Base-by-base conservation (phyloP, 2,888 invertebrate species). In the Drosophila nr. perissopoda region DNA sequence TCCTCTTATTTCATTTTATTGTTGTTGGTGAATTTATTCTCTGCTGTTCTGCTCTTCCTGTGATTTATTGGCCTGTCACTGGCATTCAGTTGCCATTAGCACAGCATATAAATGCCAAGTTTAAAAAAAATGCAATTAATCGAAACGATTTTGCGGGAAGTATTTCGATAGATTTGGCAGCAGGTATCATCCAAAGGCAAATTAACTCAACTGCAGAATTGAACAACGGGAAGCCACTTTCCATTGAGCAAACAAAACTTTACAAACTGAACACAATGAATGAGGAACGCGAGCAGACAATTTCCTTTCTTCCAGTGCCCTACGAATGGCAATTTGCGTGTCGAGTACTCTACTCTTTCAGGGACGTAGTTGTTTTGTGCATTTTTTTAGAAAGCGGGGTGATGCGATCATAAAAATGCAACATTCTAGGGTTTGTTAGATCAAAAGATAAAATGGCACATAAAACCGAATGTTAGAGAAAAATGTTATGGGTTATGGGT, bases 21-120 rank as follows among this genome's bases (percentile, higher is more conserved):
- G 65, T 70, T 31, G 29, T 49, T 45, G 3, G 49, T 36, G 64
- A n/a, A 60, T 69, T 63, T 42, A 45, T 66, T 56, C 29, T 56
- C 29, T 4, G 21, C 33, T 29, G 45, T 40, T 45, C 61, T 45
- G 62, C 60, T 42, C 53, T 45, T 16, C 25, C 45, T 42, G 65
- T 77, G 71, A 72, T 71, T 73, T 75, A 79, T 87, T 66, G 64
- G 63, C 73, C 67, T 80, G 78, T 71, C 68, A 68, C 56, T 33
- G 58, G 57, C 56, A 42, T 63, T 63, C 54, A 34, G 52, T 25
- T 51, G 70, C 70, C 76, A 75, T 75, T 74, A 66, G 61, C 63
- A 45, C 25, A n/a, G 38, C 31, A 72, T 54, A 54, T 38, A 78
- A 67, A 49, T 56, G 66, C 33, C 52, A 56, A 51, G 33, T 16